Base-by-base conservation (phyloP, 2,888 invertebrate genomes). In the Drosophila aldrichi region DNA sequence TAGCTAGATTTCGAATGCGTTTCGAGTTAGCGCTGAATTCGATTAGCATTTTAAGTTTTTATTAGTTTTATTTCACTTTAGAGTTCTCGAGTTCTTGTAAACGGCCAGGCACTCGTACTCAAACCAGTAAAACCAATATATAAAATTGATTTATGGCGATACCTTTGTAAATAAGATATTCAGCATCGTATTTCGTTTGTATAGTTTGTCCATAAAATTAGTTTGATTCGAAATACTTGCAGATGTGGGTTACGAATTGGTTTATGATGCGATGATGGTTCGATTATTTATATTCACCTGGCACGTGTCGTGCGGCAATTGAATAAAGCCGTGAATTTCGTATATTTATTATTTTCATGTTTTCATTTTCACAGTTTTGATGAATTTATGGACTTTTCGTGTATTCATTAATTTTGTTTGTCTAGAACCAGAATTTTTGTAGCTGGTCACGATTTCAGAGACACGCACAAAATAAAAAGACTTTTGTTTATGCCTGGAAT, bases 41-140 rank as follows among this genome's bases (percentile, higher is more conserved):
- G 38, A 79, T 82, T 84, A 79, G 67, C 77, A 84, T 82, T 65
- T 43, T 40, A 2, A 43, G 9, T 52, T 36, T 12, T 36, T 36
- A 14, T 36, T 36, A 14, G 2, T 3, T 34, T 12, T 12, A 34
- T 34, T 34, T 10, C 55, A 60, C 36, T 40, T 18, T 40, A 48
- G 14, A 16, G 46, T 36, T 62, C 38, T 48, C 32, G 9, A 43
- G 49, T 58, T 68, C 58, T 68, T 62, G 73, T 61, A 25, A 54
- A 20, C 14, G 22, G 29, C 7, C 38, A 3, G 29, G 10, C n/a
- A 34, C 29, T 56, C 46, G 38, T 20, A n/a, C 29, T 51, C 20
- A 34, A 64, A 61, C 25, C 18, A 40, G 12, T 44, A 58, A 63
- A 2, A 4, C 8, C 18, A 43, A 32, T 34, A 16, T 62, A 20